These are phyloP conservation scores for Vespertilio murinus DNA, from an alignment of 2,797 vertebrate genomes.

Conservation along the genomic window DNA sequence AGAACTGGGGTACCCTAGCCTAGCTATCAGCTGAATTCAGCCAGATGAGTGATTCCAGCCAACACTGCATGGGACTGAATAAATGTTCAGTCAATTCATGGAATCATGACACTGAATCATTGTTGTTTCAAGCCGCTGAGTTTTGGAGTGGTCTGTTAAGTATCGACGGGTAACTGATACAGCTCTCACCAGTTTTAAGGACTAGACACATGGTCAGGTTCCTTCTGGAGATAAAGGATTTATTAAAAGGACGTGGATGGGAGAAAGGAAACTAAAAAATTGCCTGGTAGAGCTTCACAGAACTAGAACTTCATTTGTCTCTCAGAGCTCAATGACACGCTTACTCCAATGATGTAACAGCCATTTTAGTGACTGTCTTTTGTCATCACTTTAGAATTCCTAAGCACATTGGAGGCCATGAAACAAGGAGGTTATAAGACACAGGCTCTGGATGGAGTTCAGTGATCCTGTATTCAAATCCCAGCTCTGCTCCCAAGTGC, in stretches of 20 bases:
- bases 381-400: neutral
- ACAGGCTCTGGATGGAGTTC: neutral
- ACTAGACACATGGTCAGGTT: neutral
- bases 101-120: neutral
- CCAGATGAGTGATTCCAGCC: neutral
- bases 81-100: neutral
- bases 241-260: neutral
- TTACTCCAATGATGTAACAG: neutral
- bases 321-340: neutral
- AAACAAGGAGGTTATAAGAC: neutral
- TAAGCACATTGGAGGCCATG: neutral
- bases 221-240: neutral
- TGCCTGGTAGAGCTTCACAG: neutral
- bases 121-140: neutral
- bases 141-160: neutral
- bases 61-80: neutral
- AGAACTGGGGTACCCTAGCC: neutral
- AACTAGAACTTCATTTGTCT: neutral
- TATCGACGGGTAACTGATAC: neutral
- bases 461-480: neutral
- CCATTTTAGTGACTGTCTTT: neutral
- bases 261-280: neutral
- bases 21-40: neutral
- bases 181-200: neutral
- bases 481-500: neutral